These are phyloP conservation scores for Paradoxurus hermaphroditus DNA, from an alignment of 2,113 vertebrate species.

Conservation along the genomic window DNA sequence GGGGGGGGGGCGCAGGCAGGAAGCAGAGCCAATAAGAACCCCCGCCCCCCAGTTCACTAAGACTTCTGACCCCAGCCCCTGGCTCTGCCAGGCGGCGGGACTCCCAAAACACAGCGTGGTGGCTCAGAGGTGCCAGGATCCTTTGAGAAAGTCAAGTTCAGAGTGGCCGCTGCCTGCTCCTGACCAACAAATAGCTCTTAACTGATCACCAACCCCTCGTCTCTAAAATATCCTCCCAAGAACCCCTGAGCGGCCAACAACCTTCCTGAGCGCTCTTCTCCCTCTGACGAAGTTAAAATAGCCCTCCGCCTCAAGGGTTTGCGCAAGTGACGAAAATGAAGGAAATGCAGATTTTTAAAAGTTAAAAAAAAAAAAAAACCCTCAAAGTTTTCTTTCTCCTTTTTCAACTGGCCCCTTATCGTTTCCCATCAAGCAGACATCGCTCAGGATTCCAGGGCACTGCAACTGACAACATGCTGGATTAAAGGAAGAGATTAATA, in stretches of 20 bases:
- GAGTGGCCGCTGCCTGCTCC: background rate
- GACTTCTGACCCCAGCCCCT: slow-evolving; percentile 9
- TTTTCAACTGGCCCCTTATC: background rate
- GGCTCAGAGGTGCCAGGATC: slow-evolving; percentile 22
- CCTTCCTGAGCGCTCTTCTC: background rate
- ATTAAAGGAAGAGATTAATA: slow-evolving; percentile 57
- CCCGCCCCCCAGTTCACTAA: slow-evolving; percentile 27
- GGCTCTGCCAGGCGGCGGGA: background rate
- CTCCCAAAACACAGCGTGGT: background rate
- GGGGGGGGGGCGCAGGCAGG: slow-evolving; percentile 45
- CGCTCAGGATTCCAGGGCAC: slow-evolving; percentile 26
- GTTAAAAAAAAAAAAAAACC: background rate
- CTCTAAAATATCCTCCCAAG: background rate
- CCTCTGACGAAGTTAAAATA: background rate
- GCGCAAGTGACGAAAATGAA: slow-evolving; percentile 11
- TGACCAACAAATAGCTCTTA: background rate
- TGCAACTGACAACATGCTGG: slow-evolving; percentile 56
- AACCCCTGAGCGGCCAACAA: background rate
- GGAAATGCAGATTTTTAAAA: slow-evolving; percentile 50
- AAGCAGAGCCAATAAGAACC: slow-evolving; percentile 43
- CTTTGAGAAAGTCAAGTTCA: slow-evolving; percentile 57
- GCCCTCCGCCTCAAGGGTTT: slow-evolving; percentile 18
- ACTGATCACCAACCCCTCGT: background rate
- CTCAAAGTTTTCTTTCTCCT: slow-evolving; percentile 37
- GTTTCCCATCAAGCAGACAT: slow-evolving; percentile 45